Evolutionary conservation across 2,888 invertebrate genomes (phyloP).

Genomic region (Rotaria magnacalcarata): DNA sequence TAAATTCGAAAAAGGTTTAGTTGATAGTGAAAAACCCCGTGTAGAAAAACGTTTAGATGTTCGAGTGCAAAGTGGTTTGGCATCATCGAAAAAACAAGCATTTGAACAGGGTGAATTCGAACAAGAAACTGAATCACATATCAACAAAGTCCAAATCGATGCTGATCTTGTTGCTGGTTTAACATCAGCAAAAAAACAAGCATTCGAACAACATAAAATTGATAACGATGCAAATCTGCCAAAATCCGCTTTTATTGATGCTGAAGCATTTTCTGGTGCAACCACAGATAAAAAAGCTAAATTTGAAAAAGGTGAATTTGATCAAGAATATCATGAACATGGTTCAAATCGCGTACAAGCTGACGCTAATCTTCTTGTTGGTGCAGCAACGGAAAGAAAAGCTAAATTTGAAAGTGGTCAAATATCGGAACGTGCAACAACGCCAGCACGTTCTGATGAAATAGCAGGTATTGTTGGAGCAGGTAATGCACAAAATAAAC

Average conservation of each 20-base stretch:
- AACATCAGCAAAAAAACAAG: background rate
- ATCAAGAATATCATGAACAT: background rate
- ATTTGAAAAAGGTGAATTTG: slow-evolving; percentile 14
- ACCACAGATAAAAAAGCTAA: background rate
- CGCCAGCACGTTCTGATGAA: background rate
- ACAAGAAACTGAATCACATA: slow-evolving; percentile 2
- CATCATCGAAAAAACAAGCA: slow-evolving; percentile 11
- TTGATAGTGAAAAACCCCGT: background rate
- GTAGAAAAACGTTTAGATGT: slow-evolving; percentile 21
- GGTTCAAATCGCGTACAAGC: slow-evolving; percentile 18
- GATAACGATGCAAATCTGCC: background rate
- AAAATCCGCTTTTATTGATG: background rate
- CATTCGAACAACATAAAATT: background rate
- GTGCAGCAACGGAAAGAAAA: background rate
- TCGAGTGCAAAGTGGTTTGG: slow-evolving; percentile 35
- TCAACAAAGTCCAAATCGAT: background rate
- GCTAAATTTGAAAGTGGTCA: slow-evolving; percentile 29
- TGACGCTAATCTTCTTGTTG: slow-evolving; percentile 20
- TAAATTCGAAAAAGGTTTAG: slow-evolving; percentile 34
- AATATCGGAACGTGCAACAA: background rate
- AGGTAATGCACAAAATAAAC: background rate
- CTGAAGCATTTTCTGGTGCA: background rate
- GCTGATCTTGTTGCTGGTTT: background rate
- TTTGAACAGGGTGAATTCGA: slow-evolving; percentile 32
- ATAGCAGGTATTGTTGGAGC: background rate